Evolutionary conservation across 2,888 invertebrate species (phyloP).

Genomic region (Cybosia mesomella): DNA sequence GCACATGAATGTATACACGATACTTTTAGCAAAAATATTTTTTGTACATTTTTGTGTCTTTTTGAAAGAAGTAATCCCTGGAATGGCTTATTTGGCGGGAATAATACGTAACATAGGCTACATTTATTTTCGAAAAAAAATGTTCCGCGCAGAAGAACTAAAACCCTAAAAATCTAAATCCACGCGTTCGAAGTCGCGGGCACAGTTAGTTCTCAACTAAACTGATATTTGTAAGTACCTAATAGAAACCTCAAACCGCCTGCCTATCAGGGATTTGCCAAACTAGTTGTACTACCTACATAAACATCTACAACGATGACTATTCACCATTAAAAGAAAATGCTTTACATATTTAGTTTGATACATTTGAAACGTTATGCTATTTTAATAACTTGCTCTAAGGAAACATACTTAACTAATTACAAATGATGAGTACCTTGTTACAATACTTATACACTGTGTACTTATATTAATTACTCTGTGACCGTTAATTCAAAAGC

Average conservation of each 20-base stretch:
- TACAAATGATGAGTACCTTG: conserved; percentile 13
- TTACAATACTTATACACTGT: neutral
- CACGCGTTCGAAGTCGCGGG: too few species aligned
- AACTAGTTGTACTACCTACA: neutral
- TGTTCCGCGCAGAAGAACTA: too few species aligned
- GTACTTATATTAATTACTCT: neutral
- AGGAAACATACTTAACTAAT: conserved; percentile 10
- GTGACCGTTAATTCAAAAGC: conserved; percentile 20
- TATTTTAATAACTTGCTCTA: neutral
- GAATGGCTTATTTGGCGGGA: too few species aligned
- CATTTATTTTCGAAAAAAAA: too few species aligned
- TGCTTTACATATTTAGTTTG: neutral
- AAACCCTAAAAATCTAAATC: too few species aligned
- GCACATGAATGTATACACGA: too few species aligned
- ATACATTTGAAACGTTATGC: neutral
- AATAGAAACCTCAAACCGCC: neutral
- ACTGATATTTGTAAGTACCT: too few species aligned
- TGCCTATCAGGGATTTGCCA: neutral
- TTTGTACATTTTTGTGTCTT: too few species aligned
- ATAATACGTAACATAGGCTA: too few species aligned
- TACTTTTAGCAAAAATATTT: too few species aligned
- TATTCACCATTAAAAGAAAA: neutral
- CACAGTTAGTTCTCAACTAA: neutral
- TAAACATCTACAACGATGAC: neutral
- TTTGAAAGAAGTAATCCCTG: too few species aligned